Evolutionary conservation across 2,113 vertebrate genomes (phyloP), one percentile per base, ranked within the genome.

Genomic region (Tiliqua scincoides): DNA sequence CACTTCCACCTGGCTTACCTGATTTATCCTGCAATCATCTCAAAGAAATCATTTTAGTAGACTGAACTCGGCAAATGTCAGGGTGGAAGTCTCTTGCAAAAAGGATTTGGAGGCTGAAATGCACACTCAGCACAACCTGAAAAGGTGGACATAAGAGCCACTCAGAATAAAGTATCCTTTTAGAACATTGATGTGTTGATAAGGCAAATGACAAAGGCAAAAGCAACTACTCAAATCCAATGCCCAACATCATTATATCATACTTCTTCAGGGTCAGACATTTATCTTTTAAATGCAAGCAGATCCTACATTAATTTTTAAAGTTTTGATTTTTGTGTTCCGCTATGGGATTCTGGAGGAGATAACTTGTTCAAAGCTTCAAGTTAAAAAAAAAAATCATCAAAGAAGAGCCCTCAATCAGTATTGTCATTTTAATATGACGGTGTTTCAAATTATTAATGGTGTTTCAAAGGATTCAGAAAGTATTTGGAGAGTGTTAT

Each of bases 61-160:
- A 86, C 92, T 90, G 80, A 89, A 87, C 83, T 90, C 80, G 85
- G 87, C 25, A 94, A 63, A 85, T 90, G 68, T 85, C 79, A 87
- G 89, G 84, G 78, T 93, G 86, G 63, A 54, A 84, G 32, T 0
- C 10, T 89, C 32, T 85, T 48, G 57, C 11, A 89, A 87, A 61
- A 91, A 89, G 3, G 6, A 83, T 87, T 87, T 87, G 63, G 71
- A 88, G 72, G 18, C 48, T 85, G 18, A 86, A 84, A 48, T 70
- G 79, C 54, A 84, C 86, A 83, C n/a, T 84, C 59, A 75, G 83
- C 65, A 89, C 43, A 91, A 86, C 0, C 32, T 30, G 30, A 20
- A n/a, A 8, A 32, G 77, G n/a, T 57, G 17, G 30, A 25, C 5
- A 27, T 40, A 10, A 7, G 2, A n/a, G 15, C 32, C 21, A 74